Evolutionary conservation across 2,888 invertebrate species (phyloP).

Genomic region (Tachystola acroxantha): DNA sequence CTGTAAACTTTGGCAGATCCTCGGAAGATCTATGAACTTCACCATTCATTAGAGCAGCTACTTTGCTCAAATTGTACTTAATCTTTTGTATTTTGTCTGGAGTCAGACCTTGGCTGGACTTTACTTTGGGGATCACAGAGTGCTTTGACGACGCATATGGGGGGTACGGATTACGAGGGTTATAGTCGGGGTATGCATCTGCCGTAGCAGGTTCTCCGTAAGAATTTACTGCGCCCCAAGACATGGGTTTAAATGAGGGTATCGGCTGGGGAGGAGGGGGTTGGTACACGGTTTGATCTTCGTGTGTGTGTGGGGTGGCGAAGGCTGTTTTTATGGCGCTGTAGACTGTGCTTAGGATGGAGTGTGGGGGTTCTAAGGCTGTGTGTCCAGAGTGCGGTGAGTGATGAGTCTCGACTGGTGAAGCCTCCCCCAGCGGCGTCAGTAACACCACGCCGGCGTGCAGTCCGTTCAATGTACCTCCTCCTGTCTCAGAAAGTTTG

Average conservation of each 20-base stretch:
- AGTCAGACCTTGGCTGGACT: conserved; percentile 35
- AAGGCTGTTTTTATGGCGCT: conserved; percentile 62
- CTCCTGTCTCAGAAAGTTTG: conserved; percentile 66
- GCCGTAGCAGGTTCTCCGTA: conserved; percentile 61
- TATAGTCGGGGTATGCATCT: conserved; percentile 51
- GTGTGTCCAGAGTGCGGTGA: conserved; percentile 36
- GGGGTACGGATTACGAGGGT: conserved; percentile 43
- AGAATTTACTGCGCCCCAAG: conserved; percentile 62
- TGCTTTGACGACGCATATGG: conserved; percentile 50
- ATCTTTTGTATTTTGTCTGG: conserved; percentile 64
- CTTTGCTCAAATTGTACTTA: conserved; percentile 53
- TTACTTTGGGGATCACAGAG: conserved; percentile 26
- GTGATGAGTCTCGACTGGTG: conserved; percentile 35
- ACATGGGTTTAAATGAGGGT: conserved; percentile 52
- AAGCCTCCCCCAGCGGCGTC: conserved; percentile 54
- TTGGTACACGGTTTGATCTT: conserved; percentile 29
- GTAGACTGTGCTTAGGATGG: conserved; percentile 58
- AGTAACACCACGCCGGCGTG: conserved; percentile 68
- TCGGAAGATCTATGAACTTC: conserved; percentile 54
- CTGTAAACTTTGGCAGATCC: conserved; percentile 41
- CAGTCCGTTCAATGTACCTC: conserved; percentile 63
- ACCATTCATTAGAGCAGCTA: conserved; percentile 42
- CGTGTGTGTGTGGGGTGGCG: conserved; percentile 15
- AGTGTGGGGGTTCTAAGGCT: conserved; percentile 56
- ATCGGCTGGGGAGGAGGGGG: conserved; percentile 50